Evolutionary conservation across 2,888 invertebrate genomes (phyloP).

Genomic region (Apotomis betuletana): DNA sequence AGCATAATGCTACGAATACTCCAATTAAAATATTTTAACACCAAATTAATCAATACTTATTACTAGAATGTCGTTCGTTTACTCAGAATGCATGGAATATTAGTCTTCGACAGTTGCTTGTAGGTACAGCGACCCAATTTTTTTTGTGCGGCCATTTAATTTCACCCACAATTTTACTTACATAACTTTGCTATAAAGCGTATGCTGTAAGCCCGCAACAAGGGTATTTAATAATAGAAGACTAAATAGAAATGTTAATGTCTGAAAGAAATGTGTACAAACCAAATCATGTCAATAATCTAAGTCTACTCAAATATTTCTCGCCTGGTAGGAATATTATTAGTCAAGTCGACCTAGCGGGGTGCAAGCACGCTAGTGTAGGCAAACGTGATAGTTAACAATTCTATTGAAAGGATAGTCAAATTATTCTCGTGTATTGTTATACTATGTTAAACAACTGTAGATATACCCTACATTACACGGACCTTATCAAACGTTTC

Average conservation of each 20-base stretch:
- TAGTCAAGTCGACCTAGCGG: conserved; percentile 17
- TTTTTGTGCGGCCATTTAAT: not conserved
- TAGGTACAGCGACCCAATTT: not conserved
- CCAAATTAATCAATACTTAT: conserved; percentile 27
- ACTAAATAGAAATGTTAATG: not conserved
- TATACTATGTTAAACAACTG: conserved; percentile 18
- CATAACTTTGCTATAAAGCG: not conserved
- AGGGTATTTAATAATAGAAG: not conserved
- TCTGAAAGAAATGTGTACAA: conserved; percentile 1
- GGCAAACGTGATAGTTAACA: conserved; percentile 12
- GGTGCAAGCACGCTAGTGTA: conserved; percentile 27
- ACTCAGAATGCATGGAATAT: conserved; percentile 18
- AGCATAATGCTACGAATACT: conserved; percentile 11
- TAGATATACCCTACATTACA: conserved; percentile 24
- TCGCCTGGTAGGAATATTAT: conserved; percentile 30
- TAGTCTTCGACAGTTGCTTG: not conserved
- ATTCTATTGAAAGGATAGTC: conserved; percentile 11
- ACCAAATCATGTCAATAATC: conserved; percentile 19
- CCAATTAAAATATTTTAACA: conserved; percentile 8
- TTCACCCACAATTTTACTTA: not conserved
- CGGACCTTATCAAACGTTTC: conserved; percentile 10
- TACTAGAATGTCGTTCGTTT: conserved; percentile 4
- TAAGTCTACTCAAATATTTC: conserved; percentile 27
- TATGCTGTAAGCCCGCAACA: not conserved
- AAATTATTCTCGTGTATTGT: conserved; percentile 30